Base-by-base conservation (phyloP, 2,888 invertebrate genomes). In the Melanotus villosus region DNA sequence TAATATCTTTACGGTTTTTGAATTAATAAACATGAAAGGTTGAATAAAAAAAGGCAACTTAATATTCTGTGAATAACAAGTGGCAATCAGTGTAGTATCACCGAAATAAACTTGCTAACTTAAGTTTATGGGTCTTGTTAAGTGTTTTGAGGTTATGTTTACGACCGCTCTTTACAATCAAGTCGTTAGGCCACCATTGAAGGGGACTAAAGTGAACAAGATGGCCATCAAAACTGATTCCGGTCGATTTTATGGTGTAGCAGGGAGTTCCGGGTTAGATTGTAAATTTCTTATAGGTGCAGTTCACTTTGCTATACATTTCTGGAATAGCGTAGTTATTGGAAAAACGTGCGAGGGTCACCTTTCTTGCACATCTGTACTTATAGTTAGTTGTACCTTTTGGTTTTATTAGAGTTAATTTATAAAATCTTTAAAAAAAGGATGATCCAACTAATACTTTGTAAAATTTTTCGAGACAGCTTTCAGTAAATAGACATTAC, bases 191-290 rank as follows among this genome's bases (percentile, higher is more conserved):
- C 65, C 36, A 66, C 68, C 69, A 68, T 70, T 66, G 57, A 66
- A 67, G 65, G 73, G 76, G 73, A 75, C 73, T 73, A 73, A 70
- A 65, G 72, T 72, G 71, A 75, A 76, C 78, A 79, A 79, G 78
- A 78, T 77, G 77, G 78, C 78, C 77, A 78, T 79, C 76, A 77
- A 76, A 77, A 74, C 75, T 70, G 69, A 73, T 73, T 73, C 70
- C 68, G 71, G 67, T 65, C 60, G 70, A 71, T 71, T 71, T 68
- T 68, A 71, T 62, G 68, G 68, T 65, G 68, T 68, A 68, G 58
- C 56, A 65, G 68, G 68, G 65, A 71, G 67, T 68, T 68, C 65
- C 64, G 65, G 63, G 64, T 68, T 68, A 65, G 65, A 65, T 65
- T 71, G 67, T 71, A 71, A 68, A 68, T 71, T 71, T 71, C 68